Base-by-base conservation (phyloP, 2,113 vertebrate species). In the Phrynocephalus versicolor region DNA sequence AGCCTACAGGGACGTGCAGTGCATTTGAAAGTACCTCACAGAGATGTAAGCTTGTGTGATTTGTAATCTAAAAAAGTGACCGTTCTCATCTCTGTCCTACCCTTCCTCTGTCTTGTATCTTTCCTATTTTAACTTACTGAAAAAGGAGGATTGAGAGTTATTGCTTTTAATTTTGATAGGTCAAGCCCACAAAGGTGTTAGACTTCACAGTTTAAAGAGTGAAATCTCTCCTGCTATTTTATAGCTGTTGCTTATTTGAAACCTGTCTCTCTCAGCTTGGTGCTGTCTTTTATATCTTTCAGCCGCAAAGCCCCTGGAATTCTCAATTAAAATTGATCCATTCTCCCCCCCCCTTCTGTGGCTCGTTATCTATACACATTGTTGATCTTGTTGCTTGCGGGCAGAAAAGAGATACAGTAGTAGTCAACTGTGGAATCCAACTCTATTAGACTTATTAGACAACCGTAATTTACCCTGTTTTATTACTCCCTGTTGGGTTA, bases 401-500 rank as follows among this genome's bases (percentile, higher is more conserved):
- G 51, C 30, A 81, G 84, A 79, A 92, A 95, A 86, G 0, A 0
- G 76, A 89, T 69, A 27, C 51, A 84, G 81, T 79, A 82, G n/a
- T 21, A 72, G 37, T 74, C 88, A 89, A 91, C 71, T 62, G 35
- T 65, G 72, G 84, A 81, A 86, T 88, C 82, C 79, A 78, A 79
- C 89, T 87, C 79, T 86, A 82, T 90, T 86, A 94, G 88, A 89
- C 41, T 89, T 82, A 89, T 84, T 14, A 70, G 74, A 89, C 71
- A 18, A 1, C 0, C 0, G 4, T 87, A 88, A 39, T 87, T 88
- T 19, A 88, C 82, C 37, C 70, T 84, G 21, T 77, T 92, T 88
- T 87, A 91, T 83, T 85, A 1, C n/a, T 86, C 71, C 51, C 76
- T 85, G 10, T 57, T 84, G 39, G 13, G 21, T 70, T 91, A 84